Evolutionary conservation across 2,113 vertebrate genomes (phyloP), one percentile per base, ranked within the genome.

Genomic region (Prunella himalayana): DNA sequence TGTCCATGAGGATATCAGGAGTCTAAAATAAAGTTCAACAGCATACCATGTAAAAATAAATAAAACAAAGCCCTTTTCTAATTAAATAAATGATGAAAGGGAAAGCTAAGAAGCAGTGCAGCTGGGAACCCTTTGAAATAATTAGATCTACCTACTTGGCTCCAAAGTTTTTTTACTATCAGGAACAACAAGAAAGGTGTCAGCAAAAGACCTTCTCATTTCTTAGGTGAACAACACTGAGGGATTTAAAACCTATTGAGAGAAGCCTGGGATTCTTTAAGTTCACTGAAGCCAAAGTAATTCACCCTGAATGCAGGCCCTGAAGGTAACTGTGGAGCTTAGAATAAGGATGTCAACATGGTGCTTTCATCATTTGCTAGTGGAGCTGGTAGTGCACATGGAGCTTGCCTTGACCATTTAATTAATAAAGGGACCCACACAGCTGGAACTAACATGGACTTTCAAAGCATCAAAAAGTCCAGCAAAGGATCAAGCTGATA

Each of bases 391-490:
- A 17, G 90, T 94, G 93, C 90, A 82, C 95, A 96, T 86, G 92
- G 93, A 96, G 95, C 86, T 81, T 94, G 90, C 86, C 92, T 95
- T 97, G 92, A 96, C 95, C 95, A 92, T 96, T 96, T 97, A 96
- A 97, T 97, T 96, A 97, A 97, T 95, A 91, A 97, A 97, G 97
- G 56, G 89, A 94, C 92, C 93, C 95, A 96, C 65, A 57, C 92
- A 94, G 94, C 94, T 96, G 95, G 95, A 96, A 97, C 95, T 96
- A 97, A 97, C 41, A 0, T 42, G 95, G 94, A 94, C 88, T 95
- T 96, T 96, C 94, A 97, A 97, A 97, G 95, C 97, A 95, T 96
- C 90, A 97, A 95, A 96, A 96, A 95, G 93, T 92, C 91, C 88
- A 79, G 92, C 11, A 6, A 88, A 91, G 97, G 83, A 92, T 94